Evolutionary conservation across 37 sponge, comb jelly and placozoan species (phyloP), one percentile per base, ranked within the genome.

Genomic region (Agelas oroides): DNA sequence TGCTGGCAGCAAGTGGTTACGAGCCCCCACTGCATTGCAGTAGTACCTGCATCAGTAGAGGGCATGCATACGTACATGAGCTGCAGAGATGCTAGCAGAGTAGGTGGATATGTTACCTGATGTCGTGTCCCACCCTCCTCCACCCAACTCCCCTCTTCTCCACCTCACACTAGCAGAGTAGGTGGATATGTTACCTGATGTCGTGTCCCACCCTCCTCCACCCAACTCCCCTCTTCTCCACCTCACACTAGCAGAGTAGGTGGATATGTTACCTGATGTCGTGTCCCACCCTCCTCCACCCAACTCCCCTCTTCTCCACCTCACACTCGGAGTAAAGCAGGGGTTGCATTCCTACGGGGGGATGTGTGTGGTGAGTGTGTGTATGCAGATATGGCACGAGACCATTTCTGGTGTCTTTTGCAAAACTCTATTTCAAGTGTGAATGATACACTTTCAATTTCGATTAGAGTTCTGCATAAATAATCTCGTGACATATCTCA

Each of bases 321-420:
- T 87, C 89, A 33, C 70, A 82, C 39, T 92, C 84, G 5, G 97
- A 96, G 75, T 94, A 96, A 30, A 96, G 57, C 68, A 96, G 66
- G 14, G 92, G 92, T 78, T 94, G 89, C 94, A 96, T 91, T 37
- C 94, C 94, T 77, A 84, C 76, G 37, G 0, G 27, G 20, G 27
- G 33, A 32, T 5, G 33, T 65, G 66, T 23, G 66, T 23, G 66
- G 18, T 18, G 12, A 34, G 66, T 14, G 27, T 65, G 66, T 65
- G 27, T 65, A 32, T 65, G 66, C 59, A 20, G n/a, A n/a, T n/a
- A n/a, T n/a, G n/a, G n/a, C n/a, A n/a, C n/a, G n/a, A n/a, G n/a
- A n/a, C n/a, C n/a, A n/a, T n/a, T n/a, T n/a, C n/a, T n/a, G n/a
- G n/a, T n/a, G n/a, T n/a, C n/a, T n/a, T n/a, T n/a, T n/a, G n/a